These are phyloP conservation scores for Bombus confusus DNA, from an alignment of 1,140 invertebrate genomes.

Conservation along the genomic window DNA sequence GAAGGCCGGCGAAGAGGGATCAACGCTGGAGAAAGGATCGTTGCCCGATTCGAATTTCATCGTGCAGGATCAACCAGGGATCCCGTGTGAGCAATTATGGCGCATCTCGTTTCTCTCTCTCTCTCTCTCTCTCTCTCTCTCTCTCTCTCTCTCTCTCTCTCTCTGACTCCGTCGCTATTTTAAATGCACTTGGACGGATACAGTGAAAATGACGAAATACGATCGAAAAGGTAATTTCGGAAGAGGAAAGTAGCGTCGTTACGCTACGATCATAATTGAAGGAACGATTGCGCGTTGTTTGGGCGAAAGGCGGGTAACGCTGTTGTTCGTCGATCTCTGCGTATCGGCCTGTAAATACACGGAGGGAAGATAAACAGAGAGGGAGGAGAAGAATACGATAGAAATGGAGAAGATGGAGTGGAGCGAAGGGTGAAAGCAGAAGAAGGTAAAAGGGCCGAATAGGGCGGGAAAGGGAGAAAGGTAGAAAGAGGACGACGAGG, in stretches of 20 bases:
- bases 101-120: background rate
- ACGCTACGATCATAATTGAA: background rate
- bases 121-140: background rate
- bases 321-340: background rate
- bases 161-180: background rate
- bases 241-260: background rate
- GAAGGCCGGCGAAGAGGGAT: constrained; percentile 46
- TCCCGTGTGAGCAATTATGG: constrained; percentile 40
- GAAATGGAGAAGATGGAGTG: constrained; percentile 20
- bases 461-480: background rate
- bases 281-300: background rate
- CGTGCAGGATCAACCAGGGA: constrained; percentile 37
- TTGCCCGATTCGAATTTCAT: constrained; percentile 55
- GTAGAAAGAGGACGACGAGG: constrained; percentile 24
- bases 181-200: background rate
- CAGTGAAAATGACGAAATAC: background rate
- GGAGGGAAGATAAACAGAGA: constrained; percentile 1
- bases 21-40: constrained; percentile 41
- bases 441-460: constrained; percentile 21
- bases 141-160: background rate
- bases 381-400: background rate
- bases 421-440: constrained; percentile 15
- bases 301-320: background rate
- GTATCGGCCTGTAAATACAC: background rate
- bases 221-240: background rate